phyloP scores from a whole-genome alignment of 2,113 vertebrate genomes.

The Dicentrarchus labrax region DNA sequence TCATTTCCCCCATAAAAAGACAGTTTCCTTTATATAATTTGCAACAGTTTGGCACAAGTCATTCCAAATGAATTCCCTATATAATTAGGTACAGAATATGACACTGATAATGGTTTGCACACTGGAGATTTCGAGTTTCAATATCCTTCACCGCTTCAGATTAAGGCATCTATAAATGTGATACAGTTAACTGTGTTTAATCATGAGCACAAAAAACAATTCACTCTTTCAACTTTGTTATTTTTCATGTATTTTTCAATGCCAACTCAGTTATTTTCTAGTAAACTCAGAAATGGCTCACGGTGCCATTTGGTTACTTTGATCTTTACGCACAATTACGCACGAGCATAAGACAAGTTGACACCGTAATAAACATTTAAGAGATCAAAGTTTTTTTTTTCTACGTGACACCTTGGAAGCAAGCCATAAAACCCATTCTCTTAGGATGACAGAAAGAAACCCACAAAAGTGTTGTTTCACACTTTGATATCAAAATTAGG shows the following conservation, averaged over 20 bases:
- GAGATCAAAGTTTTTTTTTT: slow-evolving; percentile 66
- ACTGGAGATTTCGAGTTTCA: neutral
- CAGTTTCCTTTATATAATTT: neutral
- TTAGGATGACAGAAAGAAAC: slow-evolving; percentile 6
- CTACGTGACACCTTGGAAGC: slow-evolving; percentile 38
- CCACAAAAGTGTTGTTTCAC: slow-evolving; percentile 63
- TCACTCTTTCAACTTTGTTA: too few relatives aligned
- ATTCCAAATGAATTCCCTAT: neutral
- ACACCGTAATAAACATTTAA: slow-evolving; percentile 38
- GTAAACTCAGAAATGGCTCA: neutral
- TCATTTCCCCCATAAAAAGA: neutral
- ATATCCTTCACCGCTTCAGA: neutral
- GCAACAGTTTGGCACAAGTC: neutral
- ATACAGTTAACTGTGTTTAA: neutral
- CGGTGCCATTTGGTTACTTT: slow-evolving; percentile 53
- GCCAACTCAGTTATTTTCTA: neutral
- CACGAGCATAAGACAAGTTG: slow-evolving; percentile 25
- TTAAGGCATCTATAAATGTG: neutral
- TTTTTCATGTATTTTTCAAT: neutral
- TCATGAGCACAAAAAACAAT: neutral
- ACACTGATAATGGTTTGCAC: neutral
- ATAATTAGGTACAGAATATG: too few relatives aligned
- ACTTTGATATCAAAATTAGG: slow-evolving; percentile 58
- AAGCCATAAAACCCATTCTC: slow-evolving; percentile 56
- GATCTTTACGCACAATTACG: slow-evolving; percentile 67